A percentile compares a stretch with the other conserved stretches of the same genome.
phyloP scores from a whole-genome alignment of 2,888 invertebrate genomes.

The Dascillus cervinus region DNA sequence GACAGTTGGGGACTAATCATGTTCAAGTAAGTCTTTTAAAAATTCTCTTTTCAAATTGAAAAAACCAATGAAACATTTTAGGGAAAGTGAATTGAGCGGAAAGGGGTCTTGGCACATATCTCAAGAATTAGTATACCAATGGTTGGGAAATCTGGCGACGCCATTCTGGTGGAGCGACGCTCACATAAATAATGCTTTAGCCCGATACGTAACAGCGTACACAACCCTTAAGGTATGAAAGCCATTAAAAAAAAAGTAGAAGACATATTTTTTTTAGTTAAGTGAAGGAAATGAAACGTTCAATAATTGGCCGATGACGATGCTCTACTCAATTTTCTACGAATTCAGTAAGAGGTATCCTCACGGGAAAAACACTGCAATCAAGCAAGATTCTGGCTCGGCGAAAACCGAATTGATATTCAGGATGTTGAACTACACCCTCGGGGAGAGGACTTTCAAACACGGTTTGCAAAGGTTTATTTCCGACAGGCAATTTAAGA shows the following conservation, averaged over 20 bases:
- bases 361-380: constrained; percentile 68
- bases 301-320: constrained; percentile 75
- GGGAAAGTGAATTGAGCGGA: constrained; percentile 65
- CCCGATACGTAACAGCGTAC: constrained; percentile 66
- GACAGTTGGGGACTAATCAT: constrained; percentile 75
- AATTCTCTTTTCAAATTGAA: neutral
- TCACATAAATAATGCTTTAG: constrained; percentile 68
- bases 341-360: constrained; percentile 74
- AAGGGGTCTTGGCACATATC: constrained; percentile 58
- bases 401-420: constrained; percentile 74
- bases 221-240: constrained; percentile 60
- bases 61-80: constrained; percentile 30
- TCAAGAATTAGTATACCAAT: constrained; percentile 71
- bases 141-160: constrained; percentile 68
- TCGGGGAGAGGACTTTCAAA: constrained; percentile 70
- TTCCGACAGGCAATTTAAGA: constrained; percentile 60
- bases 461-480: constrained; percentile 65
- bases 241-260: too few species aligned
- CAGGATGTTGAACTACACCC: constrained; percentile 81
- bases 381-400: constrained; percentile 65
- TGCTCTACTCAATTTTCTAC: constrained; percentile 69
- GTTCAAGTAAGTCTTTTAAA: constrained; percentile 56
- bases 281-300: constrained; percentile 64
- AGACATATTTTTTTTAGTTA: constrained; percentile 51
- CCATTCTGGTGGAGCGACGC: constrained; percentile 74